phyloP scores from a whole-genome alignment of 2,113 vertebrate species.

The Candoia aspera region DNA sequence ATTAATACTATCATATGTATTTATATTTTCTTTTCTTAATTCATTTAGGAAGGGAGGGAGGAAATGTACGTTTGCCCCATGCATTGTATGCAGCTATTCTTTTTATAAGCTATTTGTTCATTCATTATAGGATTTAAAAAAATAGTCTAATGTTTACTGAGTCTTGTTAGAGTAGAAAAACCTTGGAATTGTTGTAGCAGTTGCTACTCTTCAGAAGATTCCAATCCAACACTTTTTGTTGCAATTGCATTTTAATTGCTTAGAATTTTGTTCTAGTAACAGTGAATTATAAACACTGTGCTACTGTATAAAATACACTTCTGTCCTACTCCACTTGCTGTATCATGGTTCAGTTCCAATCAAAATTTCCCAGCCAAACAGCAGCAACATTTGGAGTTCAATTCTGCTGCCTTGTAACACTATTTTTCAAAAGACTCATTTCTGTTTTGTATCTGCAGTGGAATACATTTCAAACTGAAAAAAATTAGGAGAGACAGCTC shows the following conservation, averaged over 20 bases:
- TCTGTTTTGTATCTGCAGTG: background rate
- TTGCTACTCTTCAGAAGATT: background rate
- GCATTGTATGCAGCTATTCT: background rate
- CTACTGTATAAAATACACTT: constrained; percentile 1
- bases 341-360: background rate
- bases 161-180: background rate
- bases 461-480: background rate
- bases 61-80: background rate
- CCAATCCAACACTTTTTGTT: background rate
- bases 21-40: background rate
- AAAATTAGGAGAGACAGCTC: accelerated
- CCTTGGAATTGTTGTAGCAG: background rate
- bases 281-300: background rate
- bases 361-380: background rate
- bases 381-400: background rate
- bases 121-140: background rate
- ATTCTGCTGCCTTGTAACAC: background rate
- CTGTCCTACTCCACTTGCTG: background rate
- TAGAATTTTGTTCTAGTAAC: background rate
- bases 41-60: background rate
- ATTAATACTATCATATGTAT: background rate
- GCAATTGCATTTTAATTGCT: constrained; percentile 16
- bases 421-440: background rate
- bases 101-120: background rate
- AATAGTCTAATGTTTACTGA: background rate